Evolutionary conservation across 53 echinoderm and acorn worm genomes (phyloP).

Genomic region (Echinarachnius parma): DNA sequence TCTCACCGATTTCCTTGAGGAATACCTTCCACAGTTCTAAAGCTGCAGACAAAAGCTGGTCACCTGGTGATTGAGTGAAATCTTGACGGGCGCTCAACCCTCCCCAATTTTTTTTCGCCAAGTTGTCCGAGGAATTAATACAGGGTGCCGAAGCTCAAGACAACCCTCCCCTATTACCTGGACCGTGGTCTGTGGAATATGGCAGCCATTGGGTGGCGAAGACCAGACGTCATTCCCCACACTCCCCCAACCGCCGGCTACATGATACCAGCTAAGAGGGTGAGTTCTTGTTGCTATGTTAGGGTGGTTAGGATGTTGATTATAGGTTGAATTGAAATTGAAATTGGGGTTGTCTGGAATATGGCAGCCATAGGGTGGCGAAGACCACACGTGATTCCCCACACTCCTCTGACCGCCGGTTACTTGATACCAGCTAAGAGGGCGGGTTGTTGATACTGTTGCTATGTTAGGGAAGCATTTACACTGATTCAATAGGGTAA

Average conservation of each 20-base stretch:
- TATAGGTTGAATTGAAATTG: too few species aligned
- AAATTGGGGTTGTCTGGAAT: constrained; percentile 44
- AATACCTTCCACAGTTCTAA: too few species aligned
- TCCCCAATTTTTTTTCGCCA: constrained; percentile 5
- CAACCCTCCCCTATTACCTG: constrained; percentile 35
- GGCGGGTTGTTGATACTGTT: constrained; percentile 18
- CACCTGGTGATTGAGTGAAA: too few species aligned
- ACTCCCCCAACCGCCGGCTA: constrained; percentile 49
- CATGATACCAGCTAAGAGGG: constrained; percentile 40
- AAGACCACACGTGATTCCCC: constrained; percentile 44
- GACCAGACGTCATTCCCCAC: constrained; percentile 49
- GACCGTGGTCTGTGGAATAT: constrained; percentile 47
- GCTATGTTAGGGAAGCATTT: not conserved
- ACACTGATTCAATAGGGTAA: too few species aligned
- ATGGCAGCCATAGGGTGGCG: constrained; percentile 41
- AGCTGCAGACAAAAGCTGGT: too few species aligned
- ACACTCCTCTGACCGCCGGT: constrained; percentile 42
- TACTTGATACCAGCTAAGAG: constrained; percentile 38
- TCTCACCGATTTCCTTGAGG: too few species aligned
- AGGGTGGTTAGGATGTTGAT: too few species aligned
- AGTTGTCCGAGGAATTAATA: constrained; percentile 24
- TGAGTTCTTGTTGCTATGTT: not conserved
- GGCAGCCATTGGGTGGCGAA: constrained; percentile 36
- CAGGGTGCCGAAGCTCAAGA: constrained; percentile 45
- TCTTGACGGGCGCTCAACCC: too few species aligned